A percentile compares a stretch with the other conserved stretches of the same genome.
Evolutionary conservation across 2,888 invertebrate species (phyloP).

Genomic region (Drosophila merina): DNA sequence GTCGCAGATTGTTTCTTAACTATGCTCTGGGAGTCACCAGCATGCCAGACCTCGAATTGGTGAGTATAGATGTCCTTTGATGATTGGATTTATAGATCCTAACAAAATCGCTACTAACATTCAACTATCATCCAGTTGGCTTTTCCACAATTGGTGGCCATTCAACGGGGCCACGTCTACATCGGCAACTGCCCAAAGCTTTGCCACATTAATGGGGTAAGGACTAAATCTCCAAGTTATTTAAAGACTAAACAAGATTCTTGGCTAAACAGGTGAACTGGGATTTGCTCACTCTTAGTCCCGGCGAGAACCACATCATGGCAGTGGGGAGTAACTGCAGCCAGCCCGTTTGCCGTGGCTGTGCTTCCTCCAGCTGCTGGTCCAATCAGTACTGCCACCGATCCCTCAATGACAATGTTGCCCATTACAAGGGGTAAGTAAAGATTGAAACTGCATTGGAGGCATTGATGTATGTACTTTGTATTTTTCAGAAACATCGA

Average conservation of each 20-base stretch:
- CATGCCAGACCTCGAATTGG: slow-evolving; percentile 87
- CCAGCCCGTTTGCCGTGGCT: slow-evolving; percentile 70
- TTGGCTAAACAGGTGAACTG: slow-evolving; percentile 77
- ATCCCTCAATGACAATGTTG: slow-evolving; percentile 78
- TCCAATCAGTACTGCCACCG: slow-evolving; percentile 80
- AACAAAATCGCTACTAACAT: too few relatives aligned
- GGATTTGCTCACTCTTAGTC: slow-evolving; percentile 74
- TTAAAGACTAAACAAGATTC: background rate
- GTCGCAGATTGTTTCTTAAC: slow-evolving; percentile 89
- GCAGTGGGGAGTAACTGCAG: slow-evolving; percentile 55
- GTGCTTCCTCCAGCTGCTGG: slow-evolving; percentile 81
- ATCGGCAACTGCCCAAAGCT: slow-evolving; percentile 90
- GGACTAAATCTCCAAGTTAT: background rate
- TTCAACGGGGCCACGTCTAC: slow-evolving; percentile 92
- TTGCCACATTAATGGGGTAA: slow-evolving; percentile 88
- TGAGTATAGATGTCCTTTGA: slow-evolving; percentile 74
- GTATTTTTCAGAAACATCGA: slow-evolving; percentile 10
- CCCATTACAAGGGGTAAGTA: slow-evolving; percentile 64
- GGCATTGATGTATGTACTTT: too few relatives aligned
- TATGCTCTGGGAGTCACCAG: slow-evolving; percentile 93
- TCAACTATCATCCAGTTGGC: slow-evolving; percentile 87
- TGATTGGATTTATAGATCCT: too few relatives aligned
- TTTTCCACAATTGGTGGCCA: slow-evolving; percentile 88
- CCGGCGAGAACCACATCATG: slow-evolving; percentile 75
- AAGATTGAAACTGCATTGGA: background rate